Base-by-base conservation (phyloP, 2,888 invertebrate genomes). In the Cynaeus angustus region DNA sequence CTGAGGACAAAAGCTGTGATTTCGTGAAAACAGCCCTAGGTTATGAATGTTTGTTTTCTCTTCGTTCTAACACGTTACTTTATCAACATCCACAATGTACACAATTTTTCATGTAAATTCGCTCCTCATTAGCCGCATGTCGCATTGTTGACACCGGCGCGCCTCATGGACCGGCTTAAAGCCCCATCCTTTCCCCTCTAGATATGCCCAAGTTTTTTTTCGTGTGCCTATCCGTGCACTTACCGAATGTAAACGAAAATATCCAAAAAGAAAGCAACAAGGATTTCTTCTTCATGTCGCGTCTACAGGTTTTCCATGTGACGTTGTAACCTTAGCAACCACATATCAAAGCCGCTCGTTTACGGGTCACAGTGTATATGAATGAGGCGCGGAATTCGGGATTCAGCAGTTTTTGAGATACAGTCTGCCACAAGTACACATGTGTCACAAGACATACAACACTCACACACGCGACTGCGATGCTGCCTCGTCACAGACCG, bases 211-310 rank as follows among this genome's bases (percentile, higher is more conserved):
- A 5, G 7, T 28, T 7, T n/a, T n/a, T 33, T 33, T 6, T 33
- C 33, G 33, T 9, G 33, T 33, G 33, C 33, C 33, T 21, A 21
- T 21, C 21, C 9, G 7, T 14, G 59, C 61, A 77, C 78, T 77
- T 72, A 78, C 78, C 78, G 71, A 76, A 68, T 72, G 74, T 65
- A 73, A 78, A 77, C 66, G 74, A 77, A 78, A 78, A 77, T 75
- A 78, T 76, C 78, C 78, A 78, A 78, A 70, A 75, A 71, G 71
- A 74, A 72, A 73, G 69, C 68, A 71, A 37, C 50, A 72, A 68
- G 66, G 74, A 70, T 61, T 70, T 70, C 70, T 64, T 70, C 70
- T 70, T 70, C 70, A 70, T 70, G 56, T 70, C 70, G 66, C 50
- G 50, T 67, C 67, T 67, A 67, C 70, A 66, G 66, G 66, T 70